Evolutionary conservation across 2,888 invertebrate genomes (phyloP).

Genomic region (Sepiola atlantica): DNA sequence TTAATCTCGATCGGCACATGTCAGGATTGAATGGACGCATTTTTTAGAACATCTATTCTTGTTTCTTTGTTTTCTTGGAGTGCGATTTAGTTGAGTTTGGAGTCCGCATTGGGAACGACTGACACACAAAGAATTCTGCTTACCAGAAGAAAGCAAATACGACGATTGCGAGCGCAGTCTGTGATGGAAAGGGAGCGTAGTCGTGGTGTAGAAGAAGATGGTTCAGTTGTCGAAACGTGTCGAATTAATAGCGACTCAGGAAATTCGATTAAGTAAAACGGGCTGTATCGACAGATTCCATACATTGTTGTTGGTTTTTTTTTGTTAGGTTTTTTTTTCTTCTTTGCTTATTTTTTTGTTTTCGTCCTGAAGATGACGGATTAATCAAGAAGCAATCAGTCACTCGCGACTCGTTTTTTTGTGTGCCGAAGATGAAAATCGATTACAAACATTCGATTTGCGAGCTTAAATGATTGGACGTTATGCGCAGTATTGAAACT

Average conservation of each 20-base stretch:
- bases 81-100: background rate
- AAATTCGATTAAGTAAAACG: background rate
- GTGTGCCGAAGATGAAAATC: background rate
- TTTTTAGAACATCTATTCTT: too few relatives aligned
- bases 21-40: too few relatives aligned
- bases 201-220: background rate
- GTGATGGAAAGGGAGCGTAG: background rate
- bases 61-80: too few relatives aligned
- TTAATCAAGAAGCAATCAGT: constrained; percentile 19
- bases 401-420: background rate
- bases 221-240: background rate
- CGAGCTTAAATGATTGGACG: background rate
- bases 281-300: background rate
- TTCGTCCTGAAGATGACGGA: background rate
- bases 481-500: background rate
- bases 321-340: too few relatives aligned
- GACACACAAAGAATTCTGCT: background rate
- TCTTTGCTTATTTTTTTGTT: background rate
- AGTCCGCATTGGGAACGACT: background rate
- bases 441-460: background rate
- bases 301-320: background rate
- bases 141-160: too few relatives aligned
- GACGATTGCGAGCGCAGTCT: too few relatives aligned
- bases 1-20: too few relatives aligned
- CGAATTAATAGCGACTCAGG: background rate